Evolutionary conservation across 2,888 invertebrate genomes (phyloP).

Genomic region (Lycaena phlaeas): DNA sequence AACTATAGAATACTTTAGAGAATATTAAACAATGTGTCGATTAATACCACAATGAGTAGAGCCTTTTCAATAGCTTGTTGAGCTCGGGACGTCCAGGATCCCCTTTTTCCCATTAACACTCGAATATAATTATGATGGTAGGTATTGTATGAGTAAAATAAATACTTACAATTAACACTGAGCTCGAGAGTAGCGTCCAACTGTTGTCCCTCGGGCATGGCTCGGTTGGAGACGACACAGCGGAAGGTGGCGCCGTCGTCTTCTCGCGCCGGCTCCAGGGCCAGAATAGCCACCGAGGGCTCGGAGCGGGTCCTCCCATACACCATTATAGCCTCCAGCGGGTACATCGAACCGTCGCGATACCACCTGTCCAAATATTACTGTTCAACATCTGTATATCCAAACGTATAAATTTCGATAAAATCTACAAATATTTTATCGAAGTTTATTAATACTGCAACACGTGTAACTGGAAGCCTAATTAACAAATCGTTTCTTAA

Average conservation of each 20-base stretch:
- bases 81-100: not conserved
- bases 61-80: slow-evolving; percentile 1
- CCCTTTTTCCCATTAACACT: slow-evolving; percentile 1
- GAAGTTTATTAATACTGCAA: too few species aligned
- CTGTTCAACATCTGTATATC: too few species aligned
- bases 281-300: slow-evolving; percentile 82
- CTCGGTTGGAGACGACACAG: slow-evolving; percentile 92
- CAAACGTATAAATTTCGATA: too few species aligned
- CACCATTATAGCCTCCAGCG: slow-evolving; percentile 79
- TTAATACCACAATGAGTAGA: slow-evolving; percentile 1
- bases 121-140: slow-evolving; percentile 1
- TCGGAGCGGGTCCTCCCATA: slow-evolving; percentile 82
- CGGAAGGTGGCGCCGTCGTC: slow-evolving; percentile 89
- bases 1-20: too few species aligned
- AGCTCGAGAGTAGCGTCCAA: slow-evolving; percentile 85
- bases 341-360: slow-evolving; percentile 82
- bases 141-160: too few species aligned
- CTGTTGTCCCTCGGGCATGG: slow-evolving; percentile 86
- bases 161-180: slow-evolving; percentile 90
- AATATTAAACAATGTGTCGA: slow-evolving; percentile 3
- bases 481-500: too few species aligned
- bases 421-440: too few species aligned
- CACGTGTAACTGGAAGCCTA: too few species aligned
- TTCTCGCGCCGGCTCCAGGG: slow-evolving; percentile 83
- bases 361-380: slow-evolving; percentile 77